phyloP scores from a whole-genome alignment of 2,113 vertebrate genomes.

The Thalassoma bifasciatum region DNA sequence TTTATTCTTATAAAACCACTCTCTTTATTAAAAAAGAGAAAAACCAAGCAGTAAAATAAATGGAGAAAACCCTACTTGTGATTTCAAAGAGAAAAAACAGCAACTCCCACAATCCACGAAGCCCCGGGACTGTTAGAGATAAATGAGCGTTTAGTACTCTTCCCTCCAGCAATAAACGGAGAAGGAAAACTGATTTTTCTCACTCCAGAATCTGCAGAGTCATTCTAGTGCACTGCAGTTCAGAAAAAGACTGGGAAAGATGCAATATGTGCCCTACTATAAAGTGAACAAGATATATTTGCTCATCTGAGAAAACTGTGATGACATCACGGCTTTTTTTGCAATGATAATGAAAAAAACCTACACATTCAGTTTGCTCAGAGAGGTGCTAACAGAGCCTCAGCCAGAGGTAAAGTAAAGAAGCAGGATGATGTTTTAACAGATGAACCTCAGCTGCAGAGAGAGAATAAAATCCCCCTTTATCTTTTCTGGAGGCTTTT shows the following conservation, averaged over 20 bases:
- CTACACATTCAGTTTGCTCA: not conserved
- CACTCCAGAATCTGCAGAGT: slow-evolving; percentile 5
- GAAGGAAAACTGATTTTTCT: slow-evolving; percentile 3
- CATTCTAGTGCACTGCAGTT: slow-evolving; percentile 28
- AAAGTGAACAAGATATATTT: not conserved
- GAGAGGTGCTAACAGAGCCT: not conserved
- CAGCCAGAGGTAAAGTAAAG: slow-evolving; percentile 15
- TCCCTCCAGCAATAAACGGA: slow-evolving; percentile 22
- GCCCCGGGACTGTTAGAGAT: slow-evolving; percentile 40
- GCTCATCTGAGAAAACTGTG: slow-evolving; percentile 2
- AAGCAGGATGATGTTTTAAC: slow-evolving; percentile 1
- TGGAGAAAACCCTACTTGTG: slow-evolving; percentile 31
- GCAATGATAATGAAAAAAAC: not conserved
- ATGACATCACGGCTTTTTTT: not conserved
- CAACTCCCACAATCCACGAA: slow-evolving; percentile 31
- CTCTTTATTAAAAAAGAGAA: slow-evolving; percentile 1
- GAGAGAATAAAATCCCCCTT: slow-evolving; percentile 11
- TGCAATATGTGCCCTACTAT: not conserved
- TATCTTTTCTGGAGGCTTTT: slow-evolving; percentile 31
- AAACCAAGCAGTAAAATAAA: not conserved
- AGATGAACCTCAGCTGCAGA: slow-evolving; percentile 1
- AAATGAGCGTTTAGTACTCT: slow-evolving; percentile 38
- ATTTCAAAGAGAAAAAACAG: slow-evolving; percentile 33
- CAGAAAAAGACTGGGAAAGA: not conserved
- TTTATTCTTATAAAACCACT: not conserved